Evolutionary conservation across 2,888 invertebrate species (phyloP), one percentile per base, ranked within the genome.

Genomic region (Drosophila siamana): DNA sequence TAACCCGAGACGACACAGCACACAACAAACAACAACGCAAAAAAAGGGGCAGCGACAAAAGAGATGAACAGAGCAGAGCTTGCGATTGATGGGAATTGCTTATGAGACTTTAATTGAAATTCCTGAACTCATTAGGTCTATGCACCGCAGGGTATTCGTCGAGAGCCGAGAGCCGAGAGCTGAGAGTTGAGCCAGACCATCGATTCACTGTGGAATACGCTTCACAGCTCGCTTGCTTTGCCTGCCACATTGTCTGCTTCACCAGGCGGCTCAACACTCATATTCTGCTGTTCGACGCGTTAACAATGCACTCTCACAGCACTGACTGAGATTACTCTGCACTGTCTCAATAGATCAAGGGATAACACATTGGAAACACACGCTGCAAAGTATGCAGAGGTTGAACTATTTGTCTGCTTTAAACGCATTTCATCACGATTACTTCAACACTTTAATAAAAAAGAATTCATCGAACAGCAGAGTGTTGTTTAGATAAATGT

Each of bases 91-190:
- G 48, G 47, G 36, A 61, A 44, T 52, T 74, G 62, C 68, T 74
- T 74, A 78, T 55, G 68, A 55, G 74, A 78, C 56, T 74, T 60
- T 74, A 78, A 74, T 74, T 78, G 78, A 63, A 74, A 78, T 78
- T 78, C 74, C 74, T 46, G 13, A 48, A 63, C 40, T 74, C 69
- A 78, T 75, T 64, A 63, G 50, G 69, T 48, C 44, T 52, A 33
- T 52, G 38, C 61, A 67, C 78, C 15, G 40, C 51, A 55, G 74
- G 60, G n/a, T n/a, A n/a, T n/a, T n/a, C n/a, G n/a, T n/a, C n/a
- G n/a, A n/a, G n/a, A n/a, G n/a, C n/a, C n/a, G n/a, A n/a, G n/a
- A n/a, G n/a, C n/a, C n/a, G n/a, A n/a, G n/a, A n/a, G n/a, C n/a
- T n/a, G n/a, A n/a, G n/a, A n/a, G n/a, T n/a, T n/a, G n/a, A n/a